Evolutionary conservation across 2,797 vertebrate genomes (phyloP).

Genomic region (Danio albolineatus): DNA sequence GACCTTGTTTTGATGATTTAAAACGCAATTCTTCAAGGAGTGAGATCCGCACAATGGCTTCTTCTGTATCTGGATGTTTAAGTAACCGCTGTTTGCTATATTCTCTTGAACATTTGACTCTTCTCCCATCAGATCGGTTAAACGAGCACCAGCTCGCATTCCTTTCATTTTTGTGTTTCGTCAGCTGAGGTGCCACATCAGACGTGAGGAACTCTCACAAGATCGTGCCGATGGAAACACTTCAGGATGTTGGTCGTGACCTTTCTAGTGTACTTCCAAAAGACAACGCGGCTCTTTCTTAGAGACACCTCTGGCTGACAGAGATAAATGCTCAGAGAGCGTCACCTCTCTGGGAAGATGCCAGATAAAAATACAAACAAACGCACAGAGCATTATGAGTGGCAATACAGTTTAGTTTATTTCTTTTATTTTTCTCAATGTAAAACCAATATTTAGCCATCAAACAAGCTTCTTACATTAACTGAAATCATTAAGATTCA

Average conservation of each 20-base stretch:
- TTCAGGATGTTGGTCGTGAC: not conserved
- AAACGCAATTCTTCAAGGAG: not conserved
- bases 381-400: not conserved
- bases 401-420: not conserved
- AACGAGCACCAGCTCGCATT: not conserved
- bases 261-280: not conserved
- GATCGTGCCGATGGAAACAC: not conserved
- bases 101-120: not conserved
- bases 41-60: not conserved
- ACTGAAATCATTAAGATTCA: too few relatives aligned
- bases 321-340: not conserved
- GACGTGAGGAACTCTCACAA: not conserved
- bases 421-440: too few relatives aligned
- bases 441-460: too few relatives aligned
- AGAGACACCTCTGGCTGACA: slow-evolving; percentile 5
- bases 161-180: not conserved
- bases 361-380: not conserved
- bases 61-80: not conserved
- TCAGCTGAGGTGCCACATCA: slow-evolving; percentile 15
- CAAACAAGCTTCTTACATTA: too few relatives aligned
- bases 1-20: not conserved
- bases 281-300: slow-evolving; percentile 2
- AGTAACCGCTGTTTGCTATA: not conserved
- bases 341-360: slow-evolving; percentile 9
- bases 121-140: not conserved